Conservation (phyloP, 2,888 invertebrate genomes). For the Chaitophorus viminalis region DNA sequence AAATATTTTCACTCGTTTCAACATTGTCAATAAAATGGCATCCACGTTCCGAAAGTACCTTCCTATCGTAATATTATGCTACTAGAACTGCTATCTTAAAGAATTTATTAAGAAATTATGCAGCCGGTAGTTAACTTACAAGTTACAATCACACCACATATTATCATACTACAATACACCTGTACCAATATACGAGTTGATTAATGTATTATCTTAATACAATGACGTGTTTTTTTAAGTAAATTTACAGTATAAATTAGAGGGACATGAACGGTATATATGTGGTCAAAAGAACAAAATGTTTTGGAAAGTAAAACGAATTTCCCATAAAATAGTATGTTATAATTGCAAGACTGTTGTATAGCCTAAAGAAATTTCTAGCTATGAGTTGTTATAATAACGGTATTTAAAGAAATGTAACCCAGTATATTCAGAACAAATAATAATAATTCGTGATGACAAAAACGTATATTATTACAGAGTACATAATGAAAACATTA, state of each 20-base stretch:
- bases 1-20: background rate
- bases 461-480: background rate
- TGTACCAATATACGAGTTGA: background rate
- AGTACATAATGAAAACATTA: background rate
- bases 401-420: background rate
- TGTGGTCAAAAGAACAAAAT: background rate
- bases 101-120: too few species aligned
- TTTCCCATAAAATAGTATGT: background rate
- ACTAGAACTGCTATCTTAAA: too few species aligned
- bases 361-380: background rate
- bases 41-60: too few species aligned
- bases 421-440: background rate
- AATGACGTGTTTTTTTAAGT: background rate
- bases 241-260: background rate
- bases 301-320: slow-evolving; percentile 37
- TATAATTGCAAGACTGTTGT: background rate
- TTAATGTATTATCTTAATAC: background rate
- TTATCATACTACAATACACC: too few species aligned
- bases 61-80: too few species aligned
- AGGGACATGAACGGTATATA: background rate
- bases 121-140: too few species aligned
- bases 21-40: too few species aligned
- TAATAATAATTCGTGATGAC: background rate
- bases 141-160: too few species aligned
- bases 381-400: background rate